phyloP scores from a whole-genome alignment of 1,140 invertebrate genomes.

The Maniola jurtina region DNA sequence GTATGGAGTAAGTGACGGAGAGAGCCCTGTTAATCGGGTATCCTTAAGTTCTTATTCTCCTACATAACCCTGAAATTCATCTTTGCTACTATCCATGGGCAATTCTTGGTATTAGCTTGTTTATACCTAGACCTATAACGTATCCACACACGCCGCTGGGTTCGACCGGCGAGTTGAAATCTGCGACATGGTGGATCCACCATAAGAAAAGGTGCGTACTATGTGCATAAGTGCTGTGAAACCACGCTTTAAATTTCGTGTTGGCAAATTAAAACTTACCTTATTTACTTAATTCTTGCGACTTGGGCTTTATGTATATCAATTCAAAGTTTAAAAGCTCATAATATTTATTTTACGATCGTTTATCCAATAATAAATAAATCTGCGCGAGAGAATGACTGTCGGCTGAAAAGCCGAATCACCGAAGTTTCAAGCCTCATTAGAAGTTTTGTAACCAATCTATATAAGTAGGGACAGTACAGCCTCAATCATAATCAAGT shows the following conservation, averaged over 20 bases:
- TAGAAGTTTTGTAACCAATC: slow-evolving; percentile 20
- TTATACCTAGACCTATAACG: too few species aligned
- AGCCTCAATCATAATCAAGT: not conserved
- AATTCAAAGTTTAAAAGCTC: not conserved
- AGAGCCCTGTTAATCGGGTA: too few species aligned
- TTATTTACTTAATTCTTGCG: not conserved
- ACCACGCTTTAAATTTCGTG: slow-evolving; percentile 29
- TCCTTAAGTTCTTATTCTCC: too few species aligned
- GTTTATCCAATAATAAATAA: slow-evolving; percentile 23
- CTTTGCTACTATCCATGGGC: too few species aligned
- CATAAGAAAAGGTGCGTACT: too few species aligned
- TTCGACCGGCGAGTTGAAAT: too few species aligned
- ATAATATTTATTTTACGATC: not conserved
- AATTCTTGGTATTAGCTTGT: too few species aligned
- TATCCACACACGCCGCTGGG: too few species aligned
- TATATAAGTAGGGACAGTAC: slow-evolving; percentile 5
- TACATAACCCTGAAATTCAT: too few species aligned
- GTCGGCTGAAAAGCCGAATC: slow-evolving; percentile 26
- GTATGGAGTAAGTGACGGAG: too few species aligned
- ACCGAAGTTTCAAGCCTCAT: slow-evolving; percentile 17
- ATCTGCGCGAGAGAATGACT: slow-evolving; percentile 55
- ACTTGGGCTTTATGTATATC: not conserved
- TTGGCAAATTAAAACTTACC: slow-evolving; percentile 44
- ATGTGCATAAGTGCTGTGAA: not conserved
- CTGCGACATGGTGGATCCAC: too few species aligned